Base-by-base conservation (phyloP, 2,888 invertebrate genomes). In the Scaptomyza reducta region DNA sequence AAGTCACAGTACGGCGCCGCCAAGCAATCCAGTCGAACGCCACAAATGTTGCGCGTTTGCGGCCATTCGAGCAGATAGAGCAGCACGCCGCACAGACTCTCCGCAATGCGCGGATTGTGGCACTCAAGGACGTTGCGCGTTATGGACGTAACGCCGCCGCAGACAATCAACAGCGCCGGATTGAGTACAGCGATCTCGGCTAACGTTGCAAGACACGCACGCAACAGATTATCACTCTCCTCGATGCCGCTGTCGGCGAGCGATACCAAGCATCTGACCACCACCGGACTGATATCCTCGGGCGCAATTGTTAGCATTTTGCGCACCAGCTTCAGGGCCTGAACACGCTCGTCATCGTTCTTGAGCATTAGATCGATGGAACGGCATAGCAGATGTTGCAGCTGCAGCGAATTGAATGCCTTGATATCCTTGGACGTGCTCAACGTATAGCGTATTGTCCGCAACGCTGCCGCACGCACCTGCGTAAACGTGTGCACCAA, bases 1-100 rank as follows among this genome's bases (percentile, higher is more conserved):
- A 97, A 96, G 92, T 98, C 98, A 88, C 98, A 98, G 90, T 98
- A 97, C 0, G 98, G 98, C 14, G 98, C 97, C 62, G 97, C 95
- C 50, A 99, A 94, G 91, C 96, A 96, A 91, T 97, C 94, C 61
- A 98, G 93, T 90, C 97, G 96, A 29, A 97, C 94, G 35, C 94
- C 94, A 13, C 96, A 96, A 55, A 94, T 93, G 78, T 93, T 93
- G 57, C 98, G 93, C 2, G 97, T 96, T 41, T 94, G 93, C 0
- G 98, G 98, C 90, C 95, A 95, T 91, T 97, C 97, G 47, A 98
- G 93, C 57, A 98, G 93, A 90, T 96, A 96, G 50, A 99, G 92
- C 38, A 99, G 92, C 13, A 97, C 96, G 1, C 97, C 97, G 77
- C 98, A 95, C 2, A 98, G 93, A 4, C 98, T 96, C 91, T 99